phyloP scores from a whole-genome alignment of 2,888 invertebrate species.

The Amphipoea lucens region DNA sequence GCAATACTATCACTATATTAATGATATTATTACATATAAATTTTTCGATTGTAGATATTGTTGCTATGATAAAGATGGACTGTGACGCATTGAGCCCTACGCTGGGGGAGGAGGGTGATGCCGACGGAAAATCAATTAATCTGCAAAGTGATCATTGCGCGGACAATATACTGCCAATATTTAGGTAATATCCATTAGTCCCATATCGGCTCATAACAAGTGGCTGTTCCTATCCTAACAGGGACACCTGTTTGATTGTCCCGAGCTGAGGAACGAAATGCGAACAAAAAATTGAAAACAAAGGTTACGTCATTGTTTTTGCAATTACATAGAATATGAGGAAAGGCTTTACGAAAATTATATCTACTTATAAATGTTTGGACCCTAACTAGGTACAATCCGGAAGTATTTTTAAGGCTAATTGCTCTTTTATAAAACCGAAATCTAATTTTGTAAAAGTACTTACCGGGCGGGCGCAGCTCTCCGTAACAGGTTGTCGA shows the following conservation, averaged over 20 bases:
- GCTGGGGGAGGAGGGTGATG: background rate
- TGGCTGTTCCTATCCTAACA: background rate
- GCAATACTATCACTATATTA: background rate
- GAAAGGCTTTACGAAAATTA: too few species aligned
- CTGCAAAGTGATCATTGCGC: background rate
- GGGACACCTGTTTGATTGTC: background rate
- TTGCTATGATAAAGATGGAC: background rate
- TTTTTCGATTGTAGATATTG: background rate
- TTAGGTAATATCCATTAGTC: background rate
- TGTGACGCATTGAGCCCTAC: too few species aligned
- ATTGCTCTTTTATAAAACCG: background rate
- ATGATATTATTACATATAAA: too few species aligned
- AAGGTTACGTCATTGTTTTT: background rate
- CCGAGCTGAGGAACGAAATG: background rate
- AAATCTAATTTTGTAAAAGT: background rate
- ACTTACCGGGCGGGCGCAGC: background rate
- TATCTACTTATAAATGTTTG: background rate
- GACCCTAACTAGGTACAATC: background rate
- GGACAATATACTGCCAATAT: background rate
- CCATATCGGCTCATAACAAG: background rate
- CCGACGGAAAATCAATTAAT: conserved; percentile 4
- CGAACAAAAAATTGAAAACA: background rate
- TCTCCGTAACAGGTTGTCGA: too few species aligned
- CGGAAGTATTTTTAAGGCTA: background rate
- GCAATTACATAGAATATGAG: background rate